Conservation (phyloP, 2,113 vertebrate genomes). For the Todiramphus chloris region DNA sequence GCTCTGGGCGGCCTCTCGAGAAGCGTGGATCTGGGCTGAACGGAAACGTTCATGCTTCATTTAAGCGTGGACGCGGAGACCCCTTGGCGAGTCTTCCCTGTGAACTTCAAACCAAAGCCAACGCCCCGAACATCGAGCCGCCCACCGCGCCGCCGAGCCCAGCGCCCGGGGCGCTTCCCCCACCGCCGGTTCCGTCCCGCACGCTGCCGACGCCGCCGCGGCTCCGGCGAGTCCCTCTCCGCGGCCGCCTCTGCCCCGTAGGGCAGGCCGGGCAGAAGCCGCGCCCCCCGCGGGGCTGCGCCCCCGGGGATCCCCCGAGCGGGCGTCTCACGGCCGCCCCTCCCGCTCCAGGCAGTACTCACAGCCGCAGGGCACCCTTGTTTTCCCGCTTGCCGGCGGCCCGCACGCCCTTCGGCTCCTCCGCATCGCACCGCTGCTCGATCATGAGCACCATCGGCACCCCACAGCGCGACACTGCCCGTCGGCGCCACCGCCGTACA, state of each 20-base stretch:
- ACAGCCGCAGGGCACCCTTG: slow-evolving; percentile 41
- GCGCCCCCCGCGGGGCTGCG: too few relatives aligned
- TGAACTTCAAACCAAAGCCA: neutral
- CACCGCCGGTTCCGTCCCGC: neutral
- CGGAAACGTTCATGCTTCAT: accelerated
- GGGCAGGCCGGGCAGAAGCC: neutral
- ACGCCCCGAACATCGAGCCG: neutral
- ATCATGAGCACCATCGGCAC: slow-evolving; percentile 54
- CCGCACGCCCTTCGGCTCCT: slow-evolving; percentile 47
- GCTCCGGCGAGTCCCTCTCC: neutral
- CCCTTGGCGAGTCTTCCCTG: accelerated
- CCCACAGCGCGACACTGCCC: neutral
- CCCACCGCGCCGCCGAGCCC: too few relatives aligned
- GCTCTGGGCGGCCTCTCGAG: neutral
- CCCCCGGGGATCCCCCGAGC: neutral
- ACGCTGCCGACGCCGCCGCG: neutral
- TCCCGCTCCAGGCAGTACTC: slow-evolving; percentile 8
- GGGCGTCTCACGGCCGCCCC: neutral
- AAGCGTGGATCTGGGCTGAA: too few relatives aligned
- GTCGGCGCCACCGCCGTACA: neutral
- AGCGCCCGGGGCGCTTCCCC: too few relatives aligned
- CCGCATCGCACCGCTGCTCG: slow-evolving; percentile 63
- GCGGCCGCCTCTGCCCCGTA: neutral
- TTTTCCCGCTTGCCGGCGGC: slow-evolving; percentile 46
- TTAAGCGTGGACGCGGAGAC: too few relatives aligned